Conservation (phyloP, 2,797 vertebrate species). For the Avahi laniger region DNA sequence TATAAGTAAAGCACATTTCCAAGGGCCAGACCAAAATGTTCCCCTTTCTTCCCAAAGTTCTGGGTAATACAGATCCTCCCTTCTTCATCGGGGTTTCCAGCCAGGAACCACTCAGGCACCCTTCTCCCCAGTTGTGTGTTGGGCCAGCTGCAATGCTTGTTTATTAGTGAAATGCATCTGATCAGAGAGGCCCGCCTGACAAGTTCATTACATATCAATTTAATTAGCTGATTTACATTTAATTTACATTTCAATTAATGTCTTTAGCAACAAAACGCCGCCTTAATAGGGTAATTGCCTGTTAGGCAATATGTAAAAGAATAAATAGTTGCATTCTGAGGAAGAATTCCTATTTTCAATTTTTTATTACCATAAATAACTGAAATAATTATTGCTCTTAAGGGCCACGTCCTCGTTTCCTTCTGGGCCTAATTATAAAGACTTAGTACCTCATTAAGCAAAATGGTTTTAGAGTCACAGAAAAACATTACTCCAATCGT, state of each 20-base stretch:
- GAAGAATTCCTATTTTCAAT: slow-evolving; percentile 89
- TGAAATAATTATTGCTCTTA: slow-evolving; percentile 91
- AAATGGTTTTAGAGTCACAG: slow-evolving; percentile 88
- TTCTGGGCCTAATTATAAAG: slow-evolving; percentile 92
- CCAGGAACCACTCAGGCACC: background rate
- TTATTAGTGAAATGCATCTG: slow-evolving; percentile 87
- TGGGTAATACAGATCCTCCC: background rate
- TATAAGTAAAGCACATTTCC: background rate
- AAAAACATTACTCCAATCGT: slow-evolving; percentile 88
- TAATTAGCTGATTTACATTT: slow-evolving; percentile 91
- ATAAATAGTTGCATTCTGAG: slow-evolving; percentile 88
- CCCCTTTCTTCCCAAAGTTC: background rate
- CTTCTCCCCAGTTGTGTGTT: slow-evolving; percentile 41
- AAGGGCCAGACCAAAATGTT: background rate
- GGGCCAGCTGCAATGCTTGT: slow-evolving; percentile 79
- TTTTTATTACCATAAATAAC: slow-evolving; percentile 92
- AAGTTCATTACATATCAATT: slow-evolving; percentile 90
- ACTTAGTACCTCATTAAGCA: slow-evolving; percentile 91
- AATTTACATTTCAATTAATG: slow-evolving; percentile 92
- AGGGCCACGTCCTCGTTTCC: slow-evolving; percentile 86
- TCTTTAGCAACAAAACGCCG: slow-evolving; percentile 88
- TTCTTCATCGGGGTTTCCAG: background rate
- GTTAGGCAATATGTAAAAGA: slow-evolving; percentile 89
- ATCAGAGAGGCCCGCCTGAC: slow-evolving; percentile 86
- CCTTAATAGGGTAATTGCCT: slow-evolving; percentile 90